Evolutionary conservation across 2,888 invertebrate genomes (phyloP), one percentile per base, ranked within the genome.

Genomic region (Lathronympha strigana): DNA sequence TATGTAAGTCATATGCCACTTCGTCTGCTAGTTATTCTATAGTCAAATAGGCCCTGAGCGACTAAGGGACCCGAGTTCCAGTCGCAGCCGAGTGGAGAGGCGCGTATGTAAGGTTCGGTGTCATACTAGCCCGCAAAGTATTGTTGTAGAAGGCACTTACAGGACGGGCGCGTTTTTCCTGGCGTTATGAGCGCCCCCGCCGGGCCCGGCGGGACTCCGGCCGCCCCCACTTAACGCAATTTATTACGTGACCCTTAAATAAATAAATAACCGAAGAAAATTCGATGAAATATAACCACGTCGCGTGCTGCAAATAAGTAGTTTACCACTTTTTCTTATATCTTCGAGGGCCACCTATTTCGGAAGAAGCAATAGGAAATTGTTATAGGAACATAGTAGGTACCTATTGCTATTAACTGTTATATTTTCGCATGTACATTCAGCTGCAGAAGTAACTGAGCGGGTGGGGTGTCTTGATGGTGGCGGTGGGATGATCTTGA

Each of bases 191-290:
- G 87, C 81, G 77, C 82, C 83, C 90, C 91, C 79, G 87, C 84
- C 51, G 90, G 69, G 90, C 91, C 66, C 90, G 63, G 81, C 90
- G 82, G 91, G 91, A 72, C 78, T 78, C 82, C 90, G 67, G 78
- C 88, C 89, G 84, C 88, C 91, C 91, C 89, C 91, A 92, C 91
- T 92, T 92, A 91, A 90, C 88, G 83, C 90, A 91, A 92, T 92
- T 91, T 92, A 92, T 92, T 87, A 82, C 83, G 77, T 80, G 86
- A 84, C 86, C 90, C 90, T 86, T 91, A 90, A 91, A 91, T 92
- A 92, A 92, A 90, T 91, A 90, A 90, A 90, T 89, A 90, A 86
- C 83, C 81, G 80, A 86, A 81, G 90, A 90, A 90, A 91, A 91
- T 91, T 92, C 90, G 87, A 90, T 91, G 86, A 90, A 87, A 90